Evolutionary conservation across 2,113 vertebrate species (phyloP).

Genomic region (Percina caprodes): DNA sequence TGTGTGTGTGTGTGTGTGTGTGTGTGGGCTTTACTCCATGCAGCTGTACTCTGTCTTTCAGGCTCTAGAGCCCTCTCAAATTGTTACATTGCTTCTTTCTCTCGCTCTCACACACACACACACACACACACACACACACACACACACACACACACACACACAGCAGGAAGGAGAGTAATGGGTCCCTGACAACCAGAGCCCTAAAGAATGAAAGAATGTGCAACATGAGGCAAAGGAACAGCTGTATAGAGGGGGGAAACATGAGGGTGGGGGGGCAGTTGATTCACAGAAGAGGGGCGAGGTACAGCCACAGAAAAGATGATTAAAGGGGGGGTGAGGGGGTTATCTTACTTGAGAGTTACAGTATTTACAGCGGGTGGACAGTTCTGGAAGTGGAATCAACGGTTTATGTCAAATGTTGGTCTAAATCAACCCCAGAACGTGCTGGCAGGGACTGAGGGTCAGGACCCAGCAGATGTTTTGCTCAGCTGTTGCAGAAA

Average conservation of each 20-base stretch:
- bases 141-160: constrained; percentile 45
- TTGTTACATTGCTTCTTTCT: constrained; percentile 59
- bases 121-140: constrained; percentile 22
- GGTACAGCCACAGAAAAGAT: constrained; percentile 41
- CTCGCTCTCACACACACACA: constrained; percentile 27
- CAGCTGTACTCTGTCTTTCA: constrained; percentile 83
- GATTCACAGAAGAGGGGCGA: constrained; percentile 54
- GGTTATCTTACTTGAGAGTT: constrained; percentile 1
- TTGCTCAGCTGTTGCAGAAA: constrained; percentile 75
- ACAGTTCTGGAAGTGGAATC: constrained; percentile 64
- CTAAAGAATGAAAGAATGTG: constrained; percentile 80
- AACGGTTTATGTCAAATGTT: constrained; percentile 62
- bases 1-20: constrained; percentile 9
- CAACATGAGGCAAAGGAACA: constrained; percentile 82
- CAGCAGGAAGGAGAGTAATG: constrained; percentile 75
- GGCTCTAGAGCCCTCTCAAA: constrained; percentile 61
- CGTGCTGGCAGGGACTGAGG: constrained; percentile 43
- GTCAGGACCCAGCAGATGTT: constrained; percentile 72
- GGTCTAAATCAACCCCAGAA: constrained; percentile 68
- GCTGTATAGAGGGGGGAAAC: constrained; percentile 66
- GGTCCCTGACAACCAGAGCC: constrained; percentile 78
- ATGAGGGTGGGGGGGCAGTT: constrained; percentile 17
- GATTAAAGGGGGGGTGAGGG: neutral
- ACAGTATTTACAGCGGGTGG: constrained; percentile 40
- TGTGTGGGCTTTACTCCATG: constrained; percentile 40